A percentile compares a stretch with the other conserved stretches of the same genome.
Evolutionary conservation across 2,888 invertebrate genomes (phyloP).

Genomic region (Hydrotaea cyrtoneurina): DNA sequence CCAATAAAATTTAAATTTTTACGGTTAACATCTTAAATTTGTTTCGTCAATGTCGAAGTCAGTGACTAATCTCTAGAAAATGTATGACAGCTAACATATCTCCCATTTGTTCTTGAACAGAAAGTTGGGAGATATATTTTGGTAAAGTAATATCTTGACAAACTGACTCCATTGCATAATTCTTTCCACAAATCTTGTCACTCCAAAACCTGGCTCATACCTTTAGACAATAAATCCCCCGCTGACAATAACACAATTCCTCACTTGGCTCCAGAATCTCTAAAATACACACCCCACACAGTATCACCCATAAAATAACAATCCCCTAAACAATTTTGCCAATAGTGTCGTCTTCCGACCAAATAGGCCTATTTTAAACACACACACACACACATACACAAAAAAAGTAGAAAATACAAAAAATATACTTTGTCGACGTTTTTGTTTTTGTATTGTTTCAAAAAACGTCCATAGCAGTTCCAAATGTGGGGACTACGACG

Average conservation of each 20-base stretch:
- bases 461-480: conserved; percentile 10
- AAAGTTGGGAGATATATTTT: too few species aligned
- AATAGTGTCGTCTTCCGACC: background rate
- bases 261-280: background rate
- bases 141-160: too few species aligned
- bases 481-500: background rate
- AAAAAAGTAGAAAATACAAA: background rate
- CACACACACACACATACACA: too few species aligned
- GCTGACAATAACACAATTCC: background rate
- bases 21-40: too few species aligned
- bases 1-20: too few species aligned
- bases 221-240: background rate
- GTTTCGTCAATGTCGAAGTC: too few species aligned
- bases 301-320: background rate
- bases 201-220: background rate
- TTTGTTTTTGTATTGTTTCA: conserved; percentile 34
- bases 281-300: background rate
- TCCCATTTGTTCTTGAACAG: too few species aligned
- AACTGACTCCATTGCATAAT: too few species aligned
- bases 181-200: too few species aligned
- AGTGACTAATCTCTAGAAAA: too few species aligned
- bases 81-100: too few species aligned
- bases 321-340: conserved; percentile 3
- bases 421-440: conserved; percentile 22
- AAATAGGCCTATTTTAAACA: background rate